Evolutionary conservation across 2,113 vertebrate genomes (phyloP).

Genomic region (Machaerirhynchus nigripectus): DNA sequence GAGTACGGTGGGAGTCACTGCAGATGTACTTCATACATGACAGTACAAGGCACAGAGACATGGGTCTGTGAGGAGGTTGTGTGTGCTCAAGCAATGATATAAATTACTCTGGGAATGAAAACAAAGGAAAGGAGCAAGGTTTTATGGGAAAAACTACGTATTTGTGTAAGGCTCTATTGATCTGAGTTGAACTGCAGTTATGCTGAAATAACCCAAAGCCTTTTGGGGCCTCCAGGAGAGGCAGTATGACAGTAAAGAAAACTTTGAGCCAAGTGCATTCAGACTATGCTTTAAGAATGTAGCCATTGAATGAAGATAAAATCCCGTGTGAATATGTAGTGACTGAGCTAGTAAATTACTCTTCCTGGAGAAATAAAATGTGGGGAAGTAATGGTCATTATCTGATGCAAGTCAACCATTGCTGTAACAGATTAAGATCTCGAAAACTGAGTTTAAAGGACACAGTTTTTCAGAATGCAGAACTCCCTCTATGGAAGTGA

Average conservation of each 20-base stretch:
- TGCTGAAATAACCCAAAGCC: not conserved
- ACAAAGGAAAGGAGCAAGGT: not conserved
- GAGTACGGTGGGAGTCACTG: not conserved
- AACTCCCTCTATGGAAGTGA: not conserved
- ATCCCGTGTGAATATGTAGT: not conserved
- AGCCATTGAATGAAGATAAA: not conserved
- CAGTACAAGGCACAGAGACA: not conserved
- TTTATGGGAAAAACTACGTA: not conserved
- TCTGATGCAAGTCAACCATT: not conserved
- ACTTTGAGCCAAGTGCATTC: not conserved
- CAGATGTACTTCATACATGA: accelerated
- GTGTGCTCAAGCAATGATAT: not conserved
- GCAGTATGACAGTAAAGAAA: not conserved
- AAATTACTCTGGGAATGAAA: not conserved
- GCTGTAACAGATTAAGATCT: not conserved
- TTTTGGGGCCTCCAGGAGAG: not conserved
- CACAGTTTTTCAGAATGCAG: not conserved
- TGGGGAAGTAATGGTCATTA: not conserved
- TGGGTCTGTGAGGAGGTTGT: not conserved
- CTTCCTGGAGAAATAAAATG: not conserved
- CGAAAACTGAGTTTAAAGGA: not conserved
- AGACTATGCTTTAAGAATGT: not conserved
- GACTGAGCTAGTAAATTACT: not conserved
- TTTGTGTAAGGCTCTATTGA: not conserved
- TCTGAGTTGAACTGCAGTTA: not conserved